Conservation (phyloP, 1,140 invertebrate genomes). For the Ctenoplectra terminalis region DNA sequence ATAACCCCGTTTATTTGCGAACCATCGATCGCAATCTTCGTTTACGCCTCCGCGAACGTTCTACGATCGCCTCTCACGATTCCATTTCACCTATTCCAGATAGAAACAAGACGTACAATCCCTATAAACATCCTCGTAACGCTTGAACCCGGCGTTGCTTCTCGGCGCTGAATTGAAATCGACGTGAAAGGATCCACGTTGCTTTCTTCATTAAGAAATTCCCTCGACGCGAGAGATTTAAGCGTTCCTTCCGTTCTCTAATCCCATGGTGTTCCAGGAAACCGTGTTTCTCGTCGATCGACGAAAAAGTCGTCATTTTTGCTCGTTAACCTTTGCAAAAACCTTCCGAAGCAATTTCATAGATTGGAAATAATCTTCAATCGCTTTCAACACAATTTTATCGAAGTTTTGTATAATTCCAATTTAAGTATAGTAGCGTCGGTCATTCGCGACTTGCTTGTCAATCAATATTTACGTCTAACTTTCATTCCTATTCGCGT, state of each 20-base stretch:
- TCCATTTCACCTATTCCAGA: constrained; percentile 9
- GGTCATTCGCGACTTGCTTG: no score
- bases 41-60: constrained; percentile 14
- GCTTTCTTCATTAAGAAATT: constrained; percentile 10
- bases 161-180: not conserved
- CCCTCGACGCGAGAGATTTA: not conserved
- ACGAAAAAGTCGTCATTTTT: no score
- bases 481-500: not conserved
- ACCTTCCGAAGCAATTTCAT: no score
- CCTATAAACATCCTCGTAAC: not conserved
- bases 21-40: constrained; percentile 23
- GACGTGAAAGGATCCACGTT: not conserved
- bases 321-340: no score
- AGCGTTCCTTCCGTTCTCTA: not conserved
- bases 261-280: not conserved
- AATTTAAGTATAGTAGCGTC: no score
- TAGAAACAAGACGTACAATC: not conserved
- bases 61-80: not conserved
- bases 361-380: no score
- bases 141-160: not conserved
- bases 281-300: not conserved
- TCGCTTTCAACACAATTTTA: no score
- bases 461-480: no score
- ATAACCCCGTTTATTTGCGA: not conserved
- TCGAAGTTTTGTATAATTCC: no score